Conservation (phyloP, 1,140 invertebrate genomes). For the Laupala kohalensis region DNA sequence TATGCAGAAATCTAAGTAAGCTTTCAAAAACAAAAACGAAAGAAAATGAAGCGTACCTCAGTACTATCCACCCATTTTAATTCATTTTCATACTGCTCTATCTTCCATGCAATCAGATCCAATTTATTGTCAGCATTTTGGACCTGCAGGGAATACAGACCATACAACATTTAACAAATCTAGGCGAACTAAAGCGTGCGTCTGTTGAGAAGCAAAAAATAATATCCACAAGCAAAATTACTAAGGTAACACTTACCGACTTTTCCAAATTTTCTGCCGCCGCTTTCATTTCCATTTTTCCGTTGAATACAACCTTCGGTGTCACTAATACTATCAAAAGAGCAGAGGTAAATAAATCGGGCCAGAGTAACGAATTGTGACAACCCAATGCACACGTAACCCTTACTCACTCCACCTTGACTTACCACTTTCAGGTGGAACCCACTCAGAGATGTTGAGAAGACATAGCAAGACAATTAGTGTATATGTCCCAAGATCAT, state of each 20-base stretch:
- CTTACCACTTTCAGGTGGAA: no score
- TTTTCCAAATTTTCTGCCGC: background rate
- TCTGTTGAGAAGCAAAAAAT: background rate
- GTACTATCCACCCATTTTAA: background rate
- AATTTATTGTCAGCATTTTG: slow-evolving; percentile 30
- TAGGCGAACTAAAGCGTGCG: background rate
- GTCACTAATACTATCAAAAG: background rate
- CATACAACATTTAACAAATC: background rate
- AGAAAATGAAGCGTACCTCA: background rate
- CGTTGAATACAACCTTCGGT: background rate
- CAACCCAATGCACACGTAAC: background rate
- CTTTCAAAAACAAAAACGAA: background rate
- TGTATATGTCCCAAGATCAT: no score
- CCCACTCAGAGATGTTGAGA: no score
- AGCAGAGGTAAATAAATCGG: background rate
- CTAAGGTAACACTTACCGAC: background rate
- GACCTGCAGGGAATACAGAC: slow-evolving; percentile 23
- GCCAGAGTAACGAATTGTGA: background rate
- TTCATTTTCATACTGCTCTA: slow-evolving; percentile 32
- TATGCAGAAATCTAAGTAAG: background rate
- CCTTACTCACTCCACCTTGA: background rate
- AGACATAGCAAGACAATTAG: no score
- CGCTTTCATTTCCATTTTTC: background rate
- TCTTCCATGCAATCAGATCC: slow-evolving; percentile 31
- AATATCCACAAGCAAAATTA: background rate